Evolutionary conservation across 2,113 vertebrate species (phyloP), one percentile per base, ranked within the genome.

Genomic region (Xenus cinereus): DNA sequence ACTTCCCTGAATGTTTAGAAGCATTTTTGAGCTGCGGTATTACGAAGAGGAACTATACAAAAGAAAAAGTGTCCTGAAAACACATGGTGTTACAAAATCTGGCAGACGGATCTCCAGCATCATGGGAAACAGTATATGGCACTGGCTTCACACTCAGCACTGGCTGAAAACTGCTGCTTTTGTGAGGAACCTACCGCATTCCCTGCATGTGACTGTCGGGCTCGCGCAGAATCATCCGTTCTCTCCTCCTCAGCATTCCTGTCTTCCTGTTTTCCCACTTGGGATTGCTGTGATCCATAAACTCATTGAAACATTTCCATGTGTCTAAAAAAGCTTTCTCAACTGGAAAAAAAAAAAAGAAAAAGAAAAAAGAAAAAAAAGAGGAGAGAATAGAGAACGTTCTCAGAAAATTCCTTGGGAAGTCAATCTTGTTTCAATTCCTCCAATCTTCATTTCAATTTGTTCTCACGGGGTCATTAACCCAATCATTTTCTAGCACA

Each of bases 391-490:
- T 39, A 90, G 39, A 77, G 6, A 79, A 76, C 10, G 22, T 80
- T 95, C 62, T 81, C 26, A 75, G 32, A 75, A 35, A 81, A 89
- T 51, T 80, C 39, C 76, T 45, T 18, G 11, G n/a, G 28, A 89
- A 96, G 43, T 68, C 46, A 50, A 28, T 50, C 39, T 81, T 87
- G n/a, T 87, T 91, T 87, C 86, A 87, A 24, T 92, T 92, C 66
- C 51, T 90, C 64, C 89, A 54, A 46, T 46, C 64, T 87, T 78
- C 66, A 88, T 90, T 82, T 73, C 79, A 51, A 86, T 80, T 84
- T 91, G 60, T 89, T 91, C 80, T 92, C 87, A 64, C 0, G 1
- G 73, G 81, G 33, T 91, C 90, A 88, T 88, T 93, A 93, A 93
- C 59, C n/a, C 35, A 69, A 50, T 43, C 48, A 43, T 71, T 84